Conservation (phyloP, 1,140 invertebrate genomes). For the Mya arenaria region DNA sequence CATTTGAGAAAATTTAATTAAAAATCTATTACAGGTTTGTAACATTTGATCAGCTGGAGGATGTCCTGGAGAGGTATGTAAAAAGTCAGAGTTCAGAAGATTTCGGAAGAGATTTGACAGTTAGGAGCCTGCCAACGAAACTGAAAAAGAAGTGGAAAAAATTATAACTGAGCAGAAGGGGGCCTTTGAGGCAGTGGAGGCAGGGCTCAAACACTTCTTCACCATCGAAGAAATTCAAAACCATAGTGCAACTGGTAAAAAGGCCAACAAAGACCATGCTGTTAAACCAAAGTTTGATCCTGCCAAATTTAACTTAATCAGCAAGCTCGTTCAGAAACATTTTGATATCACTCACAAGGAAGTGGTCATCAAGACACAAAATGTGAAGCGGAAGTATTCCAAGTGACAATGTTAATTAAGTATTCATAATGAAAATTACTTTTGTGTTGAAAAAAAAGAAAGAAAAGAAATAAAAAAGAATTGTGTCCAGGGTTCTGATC, state of each 20-base stretch:
- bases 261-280: constrained; percentile 26
- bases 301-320: constrained; percentile 27
- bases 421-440: constrained; percentile 17
- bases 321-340: too few relatives aligned
- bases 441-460: constrained; percentile 17
- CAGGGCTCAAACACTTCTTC: constrained; percentile 25
- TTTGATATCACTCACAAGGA: constrained; percentile 26
- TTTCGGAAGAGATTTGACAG: constrained; percentile 33
- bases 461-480: constrained; percentile 27
- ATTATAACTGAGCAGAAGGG: constrained; percentile 33
- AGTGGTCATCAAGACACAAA: constrained; percentile 24
- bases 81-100: constrained; percentile 38
- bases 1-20: constrained; percentile 14
- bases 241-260: too few relatives aligned
- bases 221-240: constrained; percentile 36
- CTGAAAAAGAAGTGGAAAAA: constrained; percentile 36
- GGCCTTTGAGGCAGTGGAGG: constrained; percentile 31
- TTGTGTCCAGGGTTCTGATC: neutral
- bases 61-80: constrained; percentile 33
- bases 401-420: constrained; percentile 30
- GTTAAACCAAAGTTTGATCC: constrained; percentile 36
- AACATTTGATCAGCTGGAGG: too few relatives aligned
- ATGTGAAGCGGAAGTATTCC: constrained; percentile 16
- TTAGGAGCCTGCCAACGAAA: constrained; percentile 32
- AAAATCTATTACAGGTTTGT: constrained; percentile 28